Percentiles rank a stretch among this genome's conserved stretches.
Conservation (phyloP, 2,888 invertebrate species). For the Anarsia innoxiella region DNA sequence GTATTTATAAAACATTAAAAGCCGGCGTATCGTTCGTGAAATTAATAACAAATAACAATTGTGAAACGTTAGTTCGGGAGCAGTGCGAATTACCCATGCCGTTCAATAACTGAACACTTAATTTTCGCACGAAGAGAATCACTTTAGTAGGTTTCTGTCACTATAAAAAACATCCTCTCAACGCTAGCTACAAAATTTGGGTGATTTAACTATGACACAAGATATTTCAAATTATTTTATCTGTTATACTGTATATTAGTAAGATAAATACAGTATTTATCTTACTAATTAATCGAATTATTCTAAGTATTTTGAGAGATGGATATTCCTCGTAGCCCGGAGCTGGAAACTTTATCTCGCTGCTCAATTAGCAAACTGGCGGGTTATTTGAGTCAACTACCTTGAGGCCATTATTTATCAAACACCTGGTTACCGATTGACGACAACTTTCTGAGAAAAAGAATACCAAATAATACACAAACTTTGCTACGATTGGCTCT, state of each 20-base stretch:
- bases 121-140: too few relatives aligned
- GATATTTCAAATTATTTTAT: too few relatives aligned
- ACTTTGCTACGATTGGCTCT: too few relatives aligned
- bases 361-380: too few relatives aligned
- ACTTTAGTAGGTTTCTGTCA: background rate
- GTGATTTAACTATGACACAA: too few relatives aligned
- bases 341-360: constrained; percentile 42
- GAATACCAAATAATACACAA: too few relatives aligned
- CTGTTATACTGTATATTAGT: too few relatives aligned
- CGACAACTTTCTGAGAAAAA: too few relatives aligned
- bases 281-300: too few relatives aligned
- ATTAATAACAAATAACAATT: constrained; percentile 76
- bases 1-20: constrained; percentile 75
- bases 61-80: constrained; percentile 71
- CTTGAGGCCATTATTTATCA: constrained; percentile 36
- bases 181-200: too few relatives aligned
- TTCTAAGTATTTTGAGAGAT: too few relatives aligned
- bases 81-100: constrained; percentile 66
- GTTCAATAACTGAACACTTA: constrained; percentile 48
- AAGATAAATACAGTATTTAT: too few relatives aligned
- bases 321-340: constrained; percentile 21
- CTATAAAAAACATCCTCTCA: constrained; percentile 7
- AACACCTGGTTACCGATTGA: constrained; percentile 38
- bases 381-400: constrained; percentile 26
- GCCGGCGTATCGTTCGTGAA: constrained; percentile 73